Evolutionary conservation across 2,113 vertebrate species (phyloP), one percentile per base, ranked within the genome.

Genomic region (Pseudonaja textilis): DNA sequence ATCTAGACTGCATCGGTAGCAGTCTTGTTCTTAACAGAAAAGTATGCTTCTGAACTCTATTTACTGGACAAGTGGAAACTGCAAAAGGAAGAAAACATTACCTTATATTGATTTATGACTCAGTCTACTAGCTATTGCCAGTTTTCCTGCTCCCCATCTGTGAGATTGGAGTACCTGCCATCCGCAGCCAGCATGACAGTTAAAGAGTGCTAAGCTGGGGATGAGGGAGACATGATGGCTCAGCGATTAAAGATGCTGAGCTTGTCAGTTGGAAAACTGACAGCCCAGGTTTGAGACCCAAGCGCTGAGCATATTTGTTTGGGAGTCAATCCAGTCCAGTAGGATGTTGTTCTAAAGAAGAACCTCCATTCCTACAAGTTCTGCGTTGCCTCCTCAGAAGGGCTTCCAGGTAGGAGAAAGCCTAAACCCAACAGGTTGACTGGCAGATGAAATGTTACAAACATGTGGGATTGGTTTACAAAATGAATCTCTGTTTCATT

Each of bases 1-100:
- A n/a, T 1, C 0, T 59, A 64, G 14, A 1, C 6, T 1, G 34
- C 25, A 91, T 0, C 0, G 59, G 45, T 61, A 1, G 16, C 9
- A 0, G 6, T 14, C 2, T 54, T 25, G n/a, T 39, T 86, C 54
- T 9, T 26, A 23, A 22, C 39, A 42, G 34, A 11, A 52, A 8
- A 25, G n/a, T 52, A 5, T 52, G n/a, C 20, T 85, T 52, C 22
- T 52, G 29, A 69, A 29, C 45, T 3, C 56, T 87, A n/a, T 23
- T 42, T 45, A 11, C 12, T 54, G 12, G 23, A 22, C 14, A 55
- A 18, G 20, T 2, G 5, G 52, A 50, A 45, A 50, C 74, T 56
- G 16, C 56, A 45, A 9, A 22, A 54, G 56, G 85, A 23, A 85
- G 74, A 57, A 16, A 16, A 85, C 29, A 34, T 6, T 39, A 3